Percentiles rank a stretch among this genome's conserved stretches.
Evolutionary conservation across 2,797 vertebrate genomes (phyloP).

Genomic region (Syndactyla subalaris): DNA sequence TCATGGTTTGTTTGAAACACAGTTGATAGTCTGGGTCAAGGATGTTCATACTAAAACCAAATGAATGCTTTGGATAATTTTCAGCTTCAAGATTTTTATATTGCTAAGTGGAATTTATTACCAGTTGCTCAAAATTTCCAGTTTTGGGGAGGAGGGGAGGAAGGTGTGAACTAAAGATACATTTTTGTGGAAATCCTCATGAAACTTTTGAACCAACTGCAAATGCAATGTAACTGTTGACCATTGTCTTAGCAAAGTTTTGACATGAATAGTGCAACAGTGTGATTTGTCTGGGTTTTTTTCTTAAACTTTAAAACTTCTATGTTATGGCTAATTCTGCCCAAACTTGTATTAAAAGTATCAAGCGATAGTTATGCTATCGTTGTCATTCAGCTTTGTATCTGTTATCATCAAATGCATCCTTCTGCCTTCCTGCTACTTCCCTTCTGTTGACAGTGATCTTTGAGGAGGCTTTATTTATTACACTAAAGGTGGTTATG

Average conservation of each 20-base stretch:
- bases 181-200: background rate
- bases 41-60: background rate
- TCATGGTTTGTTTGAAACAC: background rate
- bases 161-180: background rate
- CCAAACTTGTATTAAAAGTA: background rate
- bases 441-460: background rate
- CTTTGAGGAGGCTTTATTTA: background rate
- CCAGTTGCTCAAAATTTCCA: background rate
- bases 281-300: background rate
- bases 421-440: background rate
- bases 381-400: background rate
- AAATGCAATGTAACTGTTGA: background rate
- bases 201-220: background rate
- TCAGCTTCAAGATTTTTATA: background rate
- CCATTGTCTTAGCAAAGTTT: background rate
- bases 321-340: background rate
- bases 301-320: background rate
- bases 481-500: background rate
- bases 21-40: background rate
- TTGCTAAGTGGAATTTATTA: background rate
- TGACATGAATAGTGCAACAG: background rate
- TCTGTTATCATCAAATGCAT: background rate
- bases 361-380: background rate
- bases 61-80: background rate
- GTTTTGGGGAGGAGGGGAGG: background rate